A percentile compares a stretch with the other conserved stretches of the same genome.
phyloP scores from a whole-genome alignment of 2,113 vertebrate genomes.

The Ariopsis seemanni region DNA sequence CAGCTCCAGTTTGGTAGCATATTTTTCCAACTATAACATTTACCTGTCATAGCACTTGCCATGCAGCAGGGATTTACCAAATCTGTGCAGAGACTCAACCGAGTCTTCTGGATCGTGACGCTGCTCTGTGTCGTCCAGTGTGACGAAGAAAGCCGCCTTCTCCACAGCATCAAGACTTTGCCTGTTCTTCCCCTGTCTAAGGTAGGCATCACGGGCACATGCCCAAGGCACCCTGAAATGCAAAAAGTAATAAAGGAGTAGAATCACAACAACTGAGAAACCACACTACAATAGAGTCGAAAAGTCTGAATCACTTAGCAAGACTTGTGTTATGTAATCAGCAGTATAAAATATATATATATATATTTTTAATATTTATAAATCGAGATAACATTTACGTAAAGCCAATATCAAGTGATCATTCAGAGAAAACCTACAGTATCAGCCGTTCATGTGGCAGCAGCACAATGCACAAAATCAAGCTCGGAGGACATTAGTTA shows the following conservation, averaged over 20 bases:
- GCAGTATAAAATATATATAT: no score
- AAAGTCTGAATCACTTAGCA: neutral
- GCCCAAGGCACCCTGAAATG: slow-evolving; percentile 89
- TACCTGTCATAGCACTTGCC: slow-evolving; percentile 93
- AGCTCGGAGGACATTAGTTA: neutral
- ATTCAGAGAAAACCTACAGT: neutral
- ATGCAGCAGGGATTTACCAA: slow-evolving; percentile 91
- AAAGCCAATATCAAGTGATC: neutral
- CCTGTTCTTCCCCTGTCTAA: slow-evolving; percentile 86
- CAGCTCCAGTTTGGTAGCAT: neutral
- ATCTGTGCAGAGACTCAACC: slow-evolving; percentile 77
- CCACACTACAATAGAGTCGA: neutral
- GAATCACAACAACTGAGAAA: neutral
- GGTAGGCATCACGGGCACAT: slow-evolving; percentile 83
- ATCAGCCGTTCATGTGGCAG: neutral
- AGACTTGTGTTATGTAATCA: neutral
- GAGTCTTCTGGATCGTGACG: slow-evolving; percentile 74
- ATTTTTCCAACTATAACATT: neutral
- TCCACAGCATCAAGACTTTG: slow-evolving; percentile 88
- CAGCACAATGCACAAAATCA: neutral
- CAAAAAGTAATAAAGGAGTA: neutral
- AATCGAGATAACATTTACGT: neutral
- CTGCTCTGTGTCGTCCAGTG: slow-evolving; percentile 84
- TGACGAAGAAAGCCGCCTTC: slow-evolving; percentile 92
- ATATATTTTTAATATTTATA: neutral